Conservation (phyloP, 2,888 invertebrate species). For the Aspidiotus rigidus region DNA sequence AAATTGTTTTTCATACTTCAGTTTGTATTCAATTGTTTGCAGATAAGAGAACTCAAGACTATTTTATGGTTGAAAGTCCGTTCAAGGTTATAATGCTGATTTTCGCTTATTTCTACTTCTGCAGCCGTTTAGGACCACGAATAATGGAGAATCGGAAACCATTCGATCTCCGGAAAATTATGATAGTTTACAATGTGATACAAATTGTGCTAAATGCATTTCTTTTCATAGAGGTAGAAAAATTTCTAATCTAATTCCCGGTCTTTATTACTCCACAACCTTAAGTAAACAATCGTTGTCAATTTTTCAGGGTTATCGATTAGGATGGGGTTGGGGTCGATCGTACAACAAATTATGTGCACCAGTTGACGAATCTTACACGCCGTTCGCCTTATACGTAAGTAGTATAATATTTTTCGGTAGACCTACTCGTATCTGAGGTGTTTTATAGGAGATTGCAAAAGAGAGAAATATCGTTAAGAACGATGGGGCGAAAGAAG, state of each 20-base stretch:
- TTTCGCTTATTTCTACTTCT: slow-evolving; percentile 31
- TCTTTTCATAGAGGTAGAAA: slow-evolving; percentile 33
- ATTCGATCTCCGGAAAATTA: slow-evolving; percentile 26
- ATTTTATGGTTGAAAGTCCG: slow-evolving; percentile 21
- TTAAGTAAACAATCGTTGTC: neutral
- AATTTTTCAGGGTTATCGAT: slow-evolving; percentile 1
- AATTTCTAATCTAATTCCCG: neutral
- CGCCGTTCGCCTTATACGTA: neutral
- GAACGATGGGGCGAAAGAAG: no score
- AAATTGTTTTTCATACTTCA: no score
- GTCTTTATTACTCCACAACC: neutral
- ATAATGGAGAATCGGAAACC: slow-evolving; percentile 34
- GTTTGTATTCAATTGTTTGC: neutral
- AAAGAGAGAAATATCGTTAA: no score
- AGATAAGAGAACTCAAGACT: slow-evolving; percentile 33
- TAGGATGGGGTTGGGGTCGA: neutral
- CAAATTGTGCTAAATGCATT: slow-evolving; percentile 29
- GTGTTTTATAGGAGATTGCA: no score
- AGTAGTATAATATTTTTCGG: neutral
- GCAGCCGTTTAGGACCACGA: slow-evolving; percentile 30
- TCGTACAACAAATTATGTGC: neutral
- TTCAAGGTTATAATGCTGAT: slow-evolving; percentile 25
- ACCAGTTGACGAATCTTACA: neutral
- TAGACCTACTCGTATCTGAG: no score
- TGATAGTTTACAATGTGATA: slow-evolving; percentile 33